A percentile compares a stretch with the other conserved stretches of the same genome.
These are phyloP conservation scores for Agriopis leucophaearia DNA, from an alignment of 2,888 invertebrate species.

Conservation along the genomic window DNA sequence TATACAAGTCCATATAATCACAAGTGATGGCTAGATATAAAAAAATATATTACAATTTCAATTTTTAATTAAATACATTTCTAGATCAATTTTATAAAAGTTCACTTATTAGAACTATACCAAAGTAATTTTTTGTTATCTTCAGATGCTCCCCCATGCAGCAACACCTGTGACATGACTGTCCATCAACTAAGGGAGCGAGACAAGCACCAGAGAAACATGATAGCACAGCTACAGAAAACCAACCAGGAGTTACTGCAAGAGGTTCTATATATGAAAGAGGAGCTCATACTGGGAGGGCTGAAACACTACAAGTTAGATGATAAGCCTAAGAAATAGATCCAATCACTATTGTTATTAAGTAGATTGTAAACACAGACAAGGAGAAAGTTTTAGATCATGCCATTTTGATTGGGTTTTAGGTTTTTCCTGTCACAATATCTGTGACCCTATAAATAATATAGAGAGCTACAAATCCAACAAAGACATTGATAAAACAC, in stretches of 20 bases:
- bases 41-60: no score
- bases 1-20: no score
- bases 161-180: conserved; percentile 66
- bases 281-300: conserved; percentile 53
- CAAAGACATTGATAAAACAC: no score
- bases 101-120: no score
- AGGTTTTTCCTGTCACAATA: no score
- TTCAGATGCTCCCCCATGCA: conserved; percentile 63
- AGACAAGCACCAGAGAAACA: conserved; percentile 63
- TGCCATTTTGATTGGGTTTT: not conserved
- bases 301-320: conserved; percentile 46
- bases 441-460: no score
- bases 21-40: no score
- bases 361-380: not conserved
- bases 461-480: no score
- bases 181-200: conserved; percentile 63
- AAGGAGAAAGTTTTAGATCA: not conserved
- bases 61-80: no score
- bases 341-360: not conserved
- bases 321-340: conserved; percentile 35
- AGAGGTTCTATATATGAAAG: conserved; percentile 56
- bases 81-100: no score
- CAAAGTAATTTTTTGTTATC: not conserved
- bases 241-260: conserved; percentile 67
- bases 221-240: conserved; percentile 67